Base-by-base conservation (phyloP, 2,888 invertebrate species). In the Dyspetes luteomarginatus region DNA sequence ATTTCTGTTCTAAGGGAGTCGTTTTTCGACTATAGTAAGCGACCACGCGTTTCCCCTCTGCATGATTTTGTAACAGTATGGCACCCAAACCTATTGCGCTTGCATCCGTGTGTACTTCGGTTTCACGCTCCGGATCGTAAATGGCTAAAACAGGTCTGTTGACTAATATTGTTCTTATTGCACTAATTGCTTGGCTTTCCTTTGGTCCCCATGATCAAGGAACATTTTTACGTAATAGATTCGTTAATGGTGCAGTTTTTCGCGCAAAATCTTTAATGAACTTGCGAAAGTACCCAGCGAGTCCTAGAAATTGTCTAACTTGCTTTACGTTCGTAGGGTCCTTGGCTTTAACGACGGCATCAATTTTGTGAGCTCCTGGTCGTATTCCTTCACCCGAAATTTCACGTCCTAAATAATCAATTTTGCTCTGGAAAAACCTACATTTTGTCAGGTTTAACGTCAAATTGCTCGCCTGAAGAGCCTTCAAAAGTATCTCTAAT, bases 91-190 rank as follows among this genome's bases (percentile, higher is more conserved):
- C 90, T 0, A 81, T 5, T 19, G 85, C 83, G 24, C 88, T 87
- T 0, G 91, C 91, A 60, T 91, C 91, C 0, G 91, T 91, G 28
- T 91, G 91, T 0, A 90, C 55, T 55, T 90, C 71, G 9, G 86
- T 88, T n/a, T 85, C 82, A 2, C 71, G 52, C 0, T 45, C 62
- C 0, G 84, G 82, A 17, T 89, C 82, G 55, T 86, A 89, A 3
- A 90, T 65, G 0, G 86, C 83, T 5, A 91, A 64, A 0, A 90
- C 78, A 7, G 85, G 85, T 15, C 87, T 77, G 15, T 79, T 76
- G 0, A 78, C 72, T 3, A 91, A 55, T 2, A 67, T 65, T 1
- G 28, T 7, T 67, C 89, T 90, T 71, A 83, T 86, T 72, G 58
- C 83, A 0, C 79, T 1, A 60, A 90, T 88, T 0, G 87, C 85